Evolutionary conservation across 2,797 vertebrate genomes (phyloP).

Genomic region (Vespertilio murinus): DNA sequence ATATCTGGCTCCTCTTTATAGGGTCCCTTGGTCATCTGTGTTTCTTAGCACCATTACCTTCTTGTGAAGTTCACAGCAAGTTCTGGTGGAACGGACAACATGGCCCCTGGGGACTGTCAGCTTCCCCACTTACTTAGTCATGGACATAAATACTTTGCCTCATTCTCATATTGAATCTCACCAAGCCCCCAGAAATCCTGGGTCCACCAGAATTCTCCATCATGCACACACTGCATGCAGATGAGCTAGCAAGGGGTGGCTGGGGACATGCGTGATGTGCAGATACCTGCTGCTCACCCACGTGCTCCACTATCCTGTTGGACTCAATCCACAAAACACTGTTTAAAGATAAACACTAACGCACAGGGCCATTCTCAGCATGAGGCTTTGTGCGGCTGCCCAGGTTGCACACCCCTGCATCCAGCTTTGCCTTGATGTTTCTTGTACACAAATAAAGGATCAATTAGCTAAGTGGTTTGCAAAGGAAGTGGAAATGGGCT

Average conservation of each 20-base stretch:
- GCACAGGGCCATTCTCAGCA: not conserved
- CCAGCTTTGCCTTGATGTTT: not conserved
- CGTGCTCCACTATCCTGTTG: not conserved
- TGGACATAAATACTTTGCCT: not conserved
- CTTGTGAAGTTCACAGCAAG: not conserved
- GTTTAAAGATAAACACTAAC: not conserved
- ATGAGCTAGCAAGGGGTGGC: not conserved
- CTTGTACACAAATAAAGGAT: not conserved
- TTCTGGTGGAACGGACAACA: not conserved
- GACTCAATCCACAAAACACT: not conserved
- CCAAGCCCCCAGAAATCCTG: not conserved
- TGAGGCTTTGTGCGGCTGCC: not conserved
- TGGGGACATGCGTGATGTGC: fast-evolving
- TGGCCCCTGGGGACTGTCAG: not conserved
- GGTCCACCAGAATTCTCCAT: not conserved
- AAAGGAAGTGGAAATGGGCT: not conserved
- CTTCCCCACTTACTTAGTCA: not conserved
- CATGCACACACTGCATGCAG: not conserved
- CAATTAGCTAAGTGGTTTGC: not conserved
- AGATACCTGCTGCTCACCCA: no score
- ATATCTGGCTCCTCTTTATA: no score
- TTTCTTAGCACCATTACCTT: not conserved
- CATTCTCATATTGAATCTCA: not conserved
- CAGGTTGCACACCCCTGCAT: fast-evolving
- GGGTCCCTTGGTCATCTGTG: not conserved